These are phyloP conservation scores for Halcyon badia DNA, from an alignment of 2,797 vertebrate species.

Conservation along the genomic window DNA sequence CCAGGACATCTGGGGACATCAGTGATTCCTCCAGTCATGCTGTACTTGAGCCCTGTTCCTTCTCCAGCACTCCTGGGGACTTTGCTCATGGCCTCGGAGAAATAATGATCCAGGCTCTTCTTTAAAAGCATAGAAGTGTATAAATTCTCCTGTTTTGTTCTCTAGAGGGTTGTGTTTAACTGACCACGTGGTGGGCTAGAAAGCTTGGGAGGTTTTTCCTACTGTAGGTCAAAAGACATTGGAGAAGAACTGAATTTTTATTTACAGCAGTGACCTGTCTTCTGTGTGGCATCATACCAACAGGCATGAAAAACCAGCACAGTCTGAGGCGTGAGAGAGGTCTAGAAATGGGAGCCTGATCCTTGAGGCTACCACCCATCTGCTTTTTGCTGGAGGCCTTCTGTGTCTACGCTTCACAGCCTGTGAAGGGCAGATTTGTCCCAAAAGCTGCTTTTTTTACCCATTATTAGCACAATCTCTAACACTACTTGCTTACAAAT, in stretches of 20 bases:
- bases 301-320: background rate
- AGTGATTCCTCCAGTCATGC: background rate
- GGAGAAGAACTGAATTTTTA: background rate
- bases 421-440: background rate
- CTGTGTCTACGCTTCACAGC: background rate
- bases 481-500: background rate
- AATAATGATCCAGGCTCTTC: background rate
- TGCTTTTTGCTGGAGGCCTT: background rate
- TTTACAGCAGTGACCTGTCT: background rate
- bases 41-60: background rate
- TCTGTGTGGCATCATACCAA: background rate
- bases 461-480: rapidly evolving
- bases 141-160: background rate
- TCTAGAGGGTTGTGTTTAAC: background rate
- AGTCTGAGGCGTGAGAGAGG: background rate
- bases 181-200: background rate
- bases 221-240: background rate
- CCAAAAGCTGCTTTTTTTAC: background rate
- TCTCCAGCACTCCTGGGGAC: rapidly evolving
- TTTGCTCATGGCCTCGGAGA: background rate
- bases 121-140: background rate
- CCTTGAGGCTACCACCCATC: background rate
- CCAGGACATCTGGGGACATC: background rate
- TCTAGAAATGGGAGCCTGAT: background rate
- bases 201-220: background rate